Base-by-base conservation (phyloP, 2,797 vertebrate species). In the Psittacula derbiana region DNA sequence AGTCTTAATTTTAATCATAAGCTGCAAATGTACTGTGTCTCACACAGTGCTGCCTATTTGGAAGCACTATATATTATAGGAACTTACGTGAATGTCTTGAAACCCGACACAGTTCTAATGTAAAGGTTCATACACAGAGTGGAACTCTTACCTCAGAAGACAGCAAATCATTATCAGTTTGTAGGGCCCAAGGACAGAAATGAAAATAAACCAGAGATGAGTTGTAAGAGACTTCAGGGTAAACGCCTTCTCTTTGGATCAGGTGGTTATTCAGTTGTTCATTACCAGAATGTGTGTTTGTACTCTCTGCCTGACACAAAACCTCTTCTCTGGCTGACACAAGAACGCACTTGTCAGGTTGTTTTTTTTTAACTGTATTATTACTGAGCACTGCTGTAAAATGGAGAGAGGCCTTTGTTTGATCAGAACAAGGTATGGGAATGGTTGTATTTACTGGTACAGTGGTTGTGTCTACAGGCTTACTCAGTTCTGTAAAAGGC, bases 1-100 rank as follows among this genome's bases (percentile, higher is more conserved):
- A 94, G 91, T 96, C 96, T 97, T 94, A 95, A 78, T 83, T 90
- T 93, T 96, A 96, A 96, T 96, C 96, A 94, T 96, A 96, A 94
- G 96, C 93, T 80, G 84, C 91, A 93, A 92, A 93, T 53, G 90
- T 89, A 83, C 84, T 88, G 80, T 33, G 83, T 96, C 96, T 96
- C 90, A 87, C 91, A 95, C 53, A 74, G 72, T 41, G 71, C 88
- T 81, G 84, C 95, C 92, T 88, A 31, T 96, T 85, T 97, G 96
- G 96, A 94, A 94, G 87, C 81, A 53, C 85, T 50, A 36, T 87
- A 85, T 88, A 81, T 94, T 92, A 78, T 73, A 75, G 89, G 80
- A 92, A 87, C 75, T 80, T 81, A 72, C 20, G 46, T 36, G 89
- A 81, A 91, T 91, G 82, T 73, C 91, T 64, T 87, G 94, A 73